phyloP scores from a whole-genome alignment of 2,797 vertebrate genomes.

The Perdix hodgsoniae region DNA sequence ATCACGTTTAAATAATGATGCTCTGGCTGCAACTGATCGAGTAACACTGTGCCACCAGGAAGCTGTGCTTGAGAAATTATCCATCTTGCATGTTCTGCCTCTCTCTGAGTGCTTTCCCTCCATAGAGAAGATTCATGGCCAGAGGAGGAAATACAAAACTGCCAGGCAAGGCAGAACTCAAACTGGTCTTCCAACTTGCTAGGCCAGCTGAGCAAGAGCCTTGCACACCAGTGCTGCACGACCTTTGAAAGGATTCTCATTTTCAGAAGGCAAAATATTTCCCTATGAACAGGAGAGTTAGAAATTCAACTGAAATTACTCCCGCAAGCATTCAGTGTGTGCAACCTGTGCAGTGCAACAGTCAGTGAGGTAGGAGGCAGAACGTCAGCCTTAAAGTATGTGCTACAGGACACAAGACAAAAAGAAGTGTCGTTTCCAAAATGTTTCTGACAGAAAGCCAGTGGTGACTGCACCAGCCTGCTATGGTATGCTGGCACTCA shows the following conservation, averaged over 20 bases:
- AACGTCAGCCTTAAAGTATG: neutral
- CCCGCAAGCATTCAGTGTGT: neutral
- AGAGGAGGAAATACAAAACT: constrained; percentile 32
- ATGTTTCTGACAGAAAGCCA: constrained; percentile 34
- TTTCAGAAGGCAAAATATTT: neutral
- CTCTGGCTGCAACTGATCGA: neutral
- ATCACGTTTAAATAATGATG: neutral
- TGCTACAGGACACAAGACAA: neutral
- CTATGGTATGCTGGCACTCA: constrained; percentile 15
- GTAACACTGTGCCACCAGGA: neutral
- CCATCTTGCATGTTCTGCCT: neutral
- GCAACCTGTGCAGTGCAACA: neutral
- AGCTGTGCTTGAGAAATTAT: neutral
- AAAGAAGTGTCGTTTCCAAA: neutral
- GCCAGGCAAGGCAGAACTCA: neutral
- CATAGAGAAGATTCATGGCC: neutral
- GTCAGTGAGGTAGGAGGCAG: neutral
- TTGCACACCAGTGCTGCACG: neutral
- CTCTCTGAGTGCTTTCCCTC: neutral
- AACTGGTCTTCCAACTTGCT: constrained; percentile 47
- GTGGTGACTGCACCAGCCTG: constrained; percentile 32
- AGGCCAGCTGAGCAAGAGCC: constrained; percentile 7
- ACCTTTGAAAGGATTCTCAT: neutral
- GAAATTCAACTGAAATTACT: neutral
- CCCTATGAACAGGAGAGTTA: neutral